Conservation (phyloP, 2,113 vertebrate genomes). For the Ramphastos sulfuratus region DNA sequence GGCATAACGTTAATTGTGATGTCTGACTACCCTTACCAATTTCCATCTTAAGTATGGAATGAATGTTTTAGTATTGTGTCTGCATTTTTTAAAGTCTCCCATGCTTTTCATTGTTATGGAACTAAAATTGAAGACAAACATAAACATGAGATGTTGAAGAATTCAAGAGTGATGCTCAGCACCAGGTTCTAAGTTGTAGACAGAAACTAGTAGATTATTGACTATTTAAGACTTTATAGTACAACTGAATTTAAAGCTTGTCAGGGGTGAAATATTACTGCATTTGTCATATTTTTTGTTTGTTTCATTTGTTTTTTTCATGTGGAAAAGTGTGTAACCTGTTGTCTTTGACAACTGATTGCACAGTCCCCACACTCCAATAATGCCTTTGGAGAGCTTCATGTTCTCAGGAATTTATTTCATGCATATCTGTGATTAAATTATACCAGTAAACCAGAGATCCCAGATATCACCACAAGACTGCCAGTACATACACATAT, state of each 20-base stretch:
- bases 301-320: background rate
- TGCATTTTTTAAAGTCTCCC: background rate
- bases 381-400: background rate
- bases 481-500: background rate
- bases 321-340: background rate
- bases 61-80: background rate
- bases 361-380: background rate
- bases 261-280: background rate
- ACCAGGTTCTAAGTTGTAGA: background rate
- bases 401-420: background rate
- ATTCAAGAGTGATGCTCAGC: background rate
- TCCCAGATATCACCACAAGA: background rate
- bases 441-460: background rate
- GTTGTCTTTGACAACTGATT: background rate
- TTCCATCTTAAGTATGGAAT: background rate
- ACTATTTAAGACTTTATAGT: background rate
- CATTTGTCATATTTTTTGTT: background rate
- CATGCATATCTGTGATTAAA: background rate
- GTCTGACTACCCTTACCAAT: background rate
- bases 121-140: background rate
- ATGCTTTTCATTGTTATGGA: background rate
- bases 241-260: background rate
- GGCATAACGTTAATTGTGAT: background rate
- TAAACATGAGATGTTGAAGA: background rate
- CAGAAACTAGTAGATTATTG: background rate